These are phyloP conservation scores for Brachyistius frenatus DNA, from an alignment of 2,113 vertebrate genomes.

Conservation along the genomic window DNA sequence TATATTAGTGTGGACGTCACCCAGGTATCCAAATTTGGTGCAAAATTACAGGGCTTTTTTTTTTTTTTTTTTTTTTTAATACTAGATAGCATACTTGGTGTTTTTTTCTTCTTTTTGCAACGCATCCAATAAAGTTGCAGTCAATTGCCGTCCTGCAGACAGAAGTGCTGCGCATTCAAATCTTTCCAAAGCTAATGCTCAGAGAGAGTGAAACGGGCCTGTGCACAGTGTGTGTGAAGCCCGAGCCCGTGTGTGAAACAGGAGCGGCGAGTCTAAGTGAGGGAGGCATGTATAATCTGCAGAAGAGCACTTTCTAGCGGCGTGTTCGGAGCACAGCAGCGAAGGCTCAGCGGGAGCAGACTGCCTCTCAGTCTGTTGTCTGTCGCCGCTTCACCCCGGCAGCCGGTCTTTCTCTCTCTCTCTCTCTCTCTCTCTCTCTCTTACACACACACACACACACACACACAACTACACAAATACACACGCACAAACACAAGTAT, in stretches of 20 bases:
- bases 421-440: slow-evolving; percentile 30
- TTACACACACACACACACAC: too few relatives aligned
- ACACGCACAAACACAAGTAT: slow-evolving; percentile 31
- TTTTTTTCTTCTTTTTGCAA: neutral
- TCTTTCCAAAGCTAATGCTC: neutral
- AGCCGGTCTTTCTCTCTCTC: slow-evolving; percentile 66
- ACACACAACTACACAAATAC: too few relatives aligned
- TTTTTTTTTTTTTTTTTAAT: too few relatives aligned
- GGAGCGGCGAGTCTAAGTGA: slow-evolving; percentile 17
- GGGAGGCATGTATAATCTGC: slow-evolving; percentile 85
- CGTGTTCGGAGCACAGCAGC: slow-evolving; percentile 83
- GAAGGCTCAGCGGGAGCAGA: slow-evolving; percentile 67
- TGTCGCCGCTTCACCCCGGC: slow-evolving; percentile 65
- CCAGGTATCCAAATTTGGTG: too few relatives aligned
- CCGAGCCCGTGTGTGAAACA: slow-evolving; percentile 29
- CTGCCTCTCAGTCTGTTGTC: slow-evolving; percentile 72
- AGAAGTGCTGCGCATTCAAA: neutral
- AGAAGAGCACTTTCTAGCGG: slow-evolving; percentile 95
- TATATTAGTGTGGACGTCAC: too few relatives aligned
- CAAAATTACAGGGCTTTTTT: too few relatives aligned
- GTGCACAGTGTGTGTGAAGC: slow-evolving; percentile 12
- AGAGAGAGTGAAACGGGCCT: slow-evolving; percentile 2
- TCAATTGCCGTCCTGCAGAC: neutral
- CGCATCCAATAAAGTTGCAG: too few relatives aligned
- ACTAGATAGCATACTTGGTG: too few relatives aligned